A percentile compares a stretch with the other conserved stretches of the same genome.
Evolutionary conservation across 2,888 invertebrate species (phyloP).

Genomic region (Drosophila subsilvestris): DNA sequence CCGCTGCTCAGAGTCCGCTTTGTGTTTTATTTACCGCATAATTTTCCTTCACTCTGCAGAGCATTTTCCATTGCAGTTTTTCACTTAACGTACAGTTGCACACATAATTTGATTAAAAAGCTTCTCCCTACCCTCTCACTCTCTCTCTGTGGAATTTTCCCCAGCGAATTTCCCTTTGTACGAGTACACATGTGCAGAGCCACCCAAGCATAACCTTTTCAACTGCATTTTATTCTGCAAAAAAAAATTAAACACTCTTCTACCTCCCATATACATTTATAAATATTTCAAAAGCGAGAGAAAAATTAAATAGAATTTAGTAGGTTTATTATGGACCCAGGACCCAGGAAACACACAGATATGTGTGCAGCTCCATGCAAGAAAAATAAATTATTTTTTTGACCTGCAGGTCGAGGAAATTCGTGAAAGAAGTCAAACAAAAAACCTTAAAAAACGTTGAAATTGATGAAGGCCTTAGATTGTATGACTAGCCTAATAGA

Average conservation of each 20-base stretch:
- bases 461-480: constrained; percentile 31
- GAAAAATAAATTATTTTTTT: constrained; percentile 43
- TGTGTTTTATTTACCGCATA: constrained; percentile 68
- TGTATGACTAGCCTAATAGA: background rate
- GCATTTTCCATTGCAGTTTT: constrained; percentile 41
- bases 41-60: constrained; percentile 47
- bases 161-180: constrained; percentile 54
- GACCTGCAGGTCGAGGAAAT: constrained; percentile 3
- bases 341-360: constrained; percentile 33
- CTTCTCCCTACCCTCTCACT: constrained; percentile 16
- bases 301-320: constrained; percentile 72
- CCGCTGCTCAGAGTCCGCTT: constrained; percentile 14
- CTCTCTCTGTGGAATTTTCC: constrained; percentile 26
- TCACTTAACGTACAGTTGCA: constrained; percentile 72
- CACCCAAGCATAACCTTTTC: constrained; percentile 52
- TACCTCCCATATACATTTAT: constrained; percentile 46
- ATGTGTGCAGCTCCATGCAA: background rate
- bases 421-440: constrained; percentile 20
- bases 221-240: constrained; percentile 62
- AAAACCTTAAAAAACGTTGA: constrained; percentile 12
- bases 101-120: constrained; percentile 77
- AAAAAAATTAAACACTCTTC: constrained; percentile 37
- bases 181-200: constrained; percentile 41
- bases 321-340: constrained; percentile 71
- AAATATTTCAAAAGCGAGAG: constrained; percentile 55